These are phyloP conservation scores for Holothuria glaberrima DNA, from an alignment of 35 echinoderm and acorn worm species.

Conservation along the genomic window DNA sequence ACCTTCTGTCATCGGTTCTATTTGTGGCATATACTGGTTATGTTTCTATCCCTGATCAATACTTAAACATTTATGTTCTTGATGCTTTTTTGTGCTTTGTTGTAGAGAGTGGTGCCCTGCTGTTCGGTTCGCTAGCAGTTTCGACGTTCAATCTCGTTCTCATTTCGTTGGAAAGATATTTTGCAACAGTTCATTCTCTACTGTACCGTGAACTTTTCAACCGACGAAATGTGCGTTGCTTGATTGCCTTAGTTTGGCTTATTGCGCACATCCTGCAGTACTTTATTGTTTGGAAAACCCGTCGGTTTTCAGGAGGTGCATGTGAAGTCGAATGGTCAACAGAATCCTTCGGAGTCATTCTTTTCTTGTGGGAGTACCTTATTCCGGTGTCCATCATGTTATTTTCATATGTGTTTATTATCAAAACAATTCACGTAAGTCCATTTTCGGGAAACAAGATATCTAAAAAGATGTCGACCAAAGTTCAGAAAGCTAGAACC, in stretches of 20 bases:
- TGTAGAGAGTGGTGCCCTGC: not conserved
- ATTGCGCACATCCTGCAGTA: conserved; percentile 31
- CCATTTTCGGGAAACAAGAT: no score
- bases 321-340: not conserved
- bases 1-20: conserved; percentile 38
- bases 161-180: conserved; percentile 43
- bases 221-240: not conserved
- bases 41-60: not conserved
- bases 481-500: not conserved
- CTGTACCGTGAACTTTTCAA: conserved; percentile 9
- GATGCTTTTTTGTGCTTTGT: not conserved
- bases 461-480: not conserved
- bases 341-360: not conserved
- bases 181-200: conserved; percentile 16
- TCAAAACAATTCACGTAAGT: not conserved
- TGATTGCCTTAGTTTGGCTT: conserved; percentile 10
- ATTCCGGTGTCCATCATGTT: conserved; percentile 41
- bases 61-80: not conserved
- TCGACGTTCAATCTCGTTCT: conserved; percentile 45
- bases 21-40: conserved; percentile 4
- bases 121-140: conserved; percentile 29
- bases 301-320: not conserved
- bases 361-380: conserved; percentile 40
- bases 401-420: conserved; percentile 28
- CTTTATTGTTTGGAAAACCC: not conserved